Percentiles rank a stretch among this genome's conserved stretches.
phyloP scores from a whole-genome alignment of 2,113 vertebrate genomes.

The Phasianus colchicus region DNA sequence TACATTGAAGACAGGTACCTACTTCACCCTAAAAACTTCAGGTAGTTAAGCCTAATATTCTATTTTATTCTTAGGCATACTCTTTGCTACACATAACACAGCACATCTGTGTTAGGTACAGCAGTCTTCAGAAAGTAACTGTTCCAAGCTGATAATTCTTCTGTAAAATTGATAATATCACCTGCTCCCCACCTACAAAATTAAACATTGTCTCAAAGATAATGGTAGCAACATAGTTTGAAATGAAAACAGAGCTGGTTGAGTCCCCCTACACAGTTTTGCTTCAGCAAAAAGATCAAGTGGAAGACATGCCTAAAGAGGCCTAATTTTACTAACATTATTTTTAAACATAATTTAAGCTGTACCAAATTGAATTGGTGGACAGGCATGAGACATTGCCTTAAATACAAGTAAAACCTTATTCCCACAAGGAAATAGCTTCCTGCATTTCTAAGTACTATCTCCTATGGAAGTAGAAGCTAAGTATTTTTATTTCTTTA shows the following conservation, averaged over 20 bases:
- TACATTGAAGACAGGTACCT: not conserved
- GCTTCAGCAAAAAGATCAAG: not conserved
- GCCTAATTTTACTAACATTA: not conserved
- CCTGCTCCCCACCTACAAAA: not conserved
- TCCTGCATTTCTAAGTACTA: too few relatives aligned
- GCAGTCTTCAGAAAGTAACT: not conserved
- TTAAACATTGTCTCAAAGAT: not conserved
- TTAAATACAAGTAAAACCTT: too few relatives aligned
- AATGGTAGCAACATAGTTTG: too few relatives aligned
- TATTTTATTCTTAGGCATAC: not conserved
- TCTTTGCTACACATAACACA: not conserved
- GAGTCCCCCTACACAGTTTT: not conserved
- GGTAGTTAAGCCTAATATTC: not conserved
- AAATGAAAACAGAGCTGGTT: not conserved
- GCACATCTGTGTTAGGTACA: not conserved
- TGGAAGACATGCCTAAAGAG: not conserved
- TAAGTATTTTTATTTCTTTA: too few relatives aligned
- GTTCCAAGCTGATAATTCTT: not conserved
- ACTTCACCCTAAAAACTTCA: not conserved
- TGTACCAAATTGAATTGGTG: not conserved
- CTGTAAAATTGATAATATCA: not conserved
- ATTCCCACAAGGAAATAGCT: too few relatives aligned
- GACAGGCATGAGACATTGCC: too few relatives aligned
- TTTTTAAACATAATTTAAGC: not conserved
- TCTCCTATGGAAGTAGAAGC: too few relatives aligned